Percentiles rank a stretch among this genome's conserved stretches.
Evolutionary conservation across 2,888 invertebrate genomes (phyloP).

Genomic region (Ariolimax columbianus): DNA sequence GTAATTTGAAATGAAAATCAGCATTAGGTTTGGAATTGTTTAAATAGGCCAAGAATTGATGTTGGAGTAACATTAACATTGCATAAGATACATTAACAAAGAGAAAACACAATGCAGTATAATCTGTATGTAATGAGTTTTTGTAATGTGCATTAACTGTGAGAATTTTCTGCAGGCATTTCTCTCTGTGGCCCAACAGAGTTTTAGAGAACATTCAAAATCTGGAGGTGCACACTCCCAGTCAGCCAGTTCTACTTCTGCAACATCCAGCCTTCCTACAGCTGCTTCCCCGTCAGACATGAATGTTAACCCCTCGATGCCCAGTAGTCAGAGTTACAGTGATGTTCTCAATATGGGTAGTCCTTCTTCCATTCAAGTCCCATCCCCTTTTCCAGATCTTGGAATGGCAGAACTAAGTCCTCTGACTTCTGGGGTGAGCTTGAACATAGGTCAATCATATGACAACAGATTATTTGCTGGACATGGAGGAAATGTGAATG

Average conservation of each 20-base stretch:
- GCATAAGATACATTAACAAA: too few species aligned
- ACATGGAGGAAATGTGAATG: conserved; percentile 19
- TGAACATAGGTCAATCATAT: conserved; percentile 25
- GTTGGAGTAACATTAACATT: too few species aligned
- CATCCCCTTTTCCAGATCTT: conserved; percentile 50
- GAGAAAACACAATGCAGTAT: too few species aligned
- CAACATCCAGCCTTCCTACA: conserved; percentile 12
- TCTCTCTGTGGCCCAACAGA: conserved; percentile 70
- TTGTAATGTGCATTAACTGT: conserved; percentile 16
- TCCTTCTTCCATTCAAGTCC: conserved; percentile 34
- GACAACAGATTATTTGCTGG: conserved; percentile 23
- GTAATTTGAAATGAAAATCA: too few species aligned
- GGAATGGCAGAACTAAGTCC: conserved; percentile 48
- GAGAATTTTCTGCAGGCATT: conserved; percentile 59
- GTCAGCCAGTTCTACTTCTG: not conserved
- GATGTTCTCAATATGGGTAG: conserved; percentile 33
- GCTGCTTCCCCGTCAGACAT: not conserved
- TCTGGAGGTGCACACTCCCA: conserved; percentile 26
- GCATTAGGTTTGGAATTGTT: too few species aligned
- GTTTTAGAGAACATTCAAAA: conserved; percentile 69
- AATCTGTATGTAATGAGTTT: not conserved
- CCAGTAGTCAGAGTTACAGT: not conserved
- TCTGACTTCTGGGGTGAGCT: conserved; percentile 31
- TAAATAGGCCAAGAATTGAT: too few species aligned
- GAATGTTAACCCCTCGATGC: conserved; percentile 10